Evolutionary conservation across 2,113 vertebrate species (phyloP), one percentile per base, ranked within the genome.

Genomic region (Solea solea): DNA sequence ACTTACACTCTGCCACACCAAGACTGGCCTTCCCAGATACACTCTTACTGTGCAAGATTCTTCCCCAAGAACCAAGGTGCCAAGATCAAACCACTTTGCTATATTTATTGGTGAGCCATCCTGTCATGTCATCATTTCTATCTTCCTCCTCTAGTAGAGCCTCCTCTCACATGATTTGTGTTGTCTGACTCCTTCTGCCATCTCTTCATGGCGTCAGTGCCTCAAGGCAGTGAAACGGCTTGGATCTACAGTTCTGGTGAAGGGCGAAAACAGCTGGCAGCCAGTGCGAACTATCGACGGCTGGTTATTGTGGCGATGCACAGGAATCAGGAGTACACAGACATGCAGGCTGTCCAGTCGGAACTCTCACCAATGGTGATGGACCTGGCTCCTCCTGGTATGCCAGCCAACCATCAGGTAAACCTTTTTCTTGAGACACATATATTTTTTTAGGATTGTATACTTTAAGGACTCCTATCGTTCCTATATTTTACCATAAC

Each of bases 321-420:
- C 92, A 92, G 97, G 79, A 96, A 96, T 68, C 97, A 99, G 86
- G 92, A 83, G 62, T 99, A 98, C 10, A 86, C 93, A 41, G 89
- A 94, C 87, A 98, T 99, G 97, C 94, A 93, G 1, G 80, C 93
- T 34, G 96, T 99, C 83, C 98, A 99, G 88, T 90, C 94, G 0
- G 96, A 99, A 83, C 93, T 99, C 5, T 98, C 97, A 0, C 91
- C 93, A n/a, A 94, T 97, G 88, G 96, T 99, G 82, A 96, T 99
- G 96, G 97, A 99, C 70, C 89, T 99, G 66, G 96, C 96, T 60
- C 98, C 97, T 0, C 93, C 90, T 0, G 94, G 95, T 63, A 95
- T 98, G 90, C 93, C 95, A 9, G 58, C 91, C 81, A 94, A 92
- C 74, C 96, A 97, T 70, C 95, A 98, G 97, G 98, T 99, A 93